These are phyloP conservation scores for Poliocrania exsul DNA, from an alignment of 2,797 vertebrate genomes.

Conservation along the genomic window DNA sequence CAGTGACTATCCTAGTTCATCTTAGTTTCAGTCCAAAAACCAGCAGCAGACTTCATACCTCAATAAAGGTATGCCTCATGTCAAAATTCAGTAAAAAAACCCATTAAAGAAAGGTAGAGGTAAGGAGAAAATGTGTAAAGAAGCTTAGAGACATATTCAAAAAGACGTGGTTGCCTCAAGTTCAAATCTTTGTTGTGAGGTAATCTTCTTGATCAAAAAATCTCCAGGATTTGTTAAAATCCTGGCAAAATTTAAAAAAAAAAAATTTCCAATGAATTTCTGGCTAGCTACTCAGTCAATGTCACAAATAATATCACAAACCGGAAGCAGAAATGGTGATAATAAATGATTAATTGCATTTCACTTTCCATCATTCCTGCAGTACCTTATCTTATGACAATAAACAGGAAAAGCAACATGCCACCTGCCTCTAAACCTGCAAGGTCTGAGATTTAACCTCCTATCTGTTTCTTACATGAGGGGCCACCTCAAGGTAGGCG, in stretches of 20 bases:
- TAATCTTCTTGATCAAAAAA: rapidly evolving
- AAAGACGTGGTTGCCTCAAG: rapidly evolving
- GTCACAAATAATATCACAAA: not conserved
- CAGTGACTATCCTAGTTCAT: not conserved
- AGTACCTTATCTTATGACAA: not conserved
- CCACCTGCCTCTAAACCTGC: not conserved
- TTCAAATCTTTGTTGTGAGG: not conserved
- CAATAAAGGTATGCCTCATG: not conserved
- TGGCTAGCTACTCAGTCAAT: not conserved
- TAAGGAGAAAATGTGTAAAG: not conserved
- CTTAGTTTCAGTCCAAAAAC: not conserved
- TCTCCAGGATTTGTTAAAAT: not conserved
- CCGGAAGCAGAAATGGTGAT: not conserved
- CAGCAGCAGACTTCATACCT: not conserved
- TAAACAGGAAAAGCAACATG: not conserved
- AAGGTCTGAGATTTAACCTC: not conserved
- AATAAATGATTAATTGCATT: not conserved
- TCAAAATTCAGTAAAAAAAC: not conserved
- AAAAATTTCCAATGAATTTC: not conserved
- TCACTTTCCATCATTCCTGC: not conserved
- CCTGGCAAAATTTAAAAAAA: not conserved
- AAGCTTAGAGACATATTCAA: not conserved
- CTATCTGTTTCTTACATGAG: not conserved
- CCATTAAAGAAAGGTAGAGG: not conserved
- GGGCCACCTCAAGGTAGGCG: not conserved